A percentile compares a stretch with the other conserved stretches of the same genome.
Conservation (phyloP, 2,797 vertebrate genomes). For the Darevskia nairensis region DNA sequence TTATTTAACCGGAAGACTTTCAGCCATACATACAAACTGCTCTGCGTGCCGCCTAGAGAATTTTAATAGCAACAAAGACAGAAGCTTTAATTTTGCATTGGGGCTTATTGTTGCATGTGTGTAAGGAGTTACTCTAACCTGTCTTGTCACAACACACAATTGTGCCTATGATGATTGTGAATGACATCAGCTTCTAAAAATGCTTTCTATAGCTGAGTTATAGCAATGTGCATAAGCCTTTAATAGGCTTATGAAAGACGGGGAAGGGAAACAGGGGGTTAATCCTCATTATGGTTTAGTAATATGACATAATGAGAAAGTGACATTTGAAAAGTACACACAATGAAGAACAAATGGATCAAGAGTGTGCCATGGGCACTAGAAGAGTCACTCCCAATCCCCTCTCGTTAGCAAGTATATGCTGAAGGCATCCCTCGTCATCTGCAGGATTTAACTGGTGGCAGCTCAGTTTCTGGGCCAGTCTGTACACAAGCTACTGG, state of each 20-base stretch:
- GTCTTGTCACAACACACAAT: constrained; percentile 7
- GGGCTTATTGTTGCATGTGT: constrained; percentile 19
- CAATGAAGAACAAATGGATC: constrained; percentile 44
- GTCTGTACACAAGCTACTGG: background rate
- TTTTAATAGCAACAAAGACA: constrained; percentile 39
- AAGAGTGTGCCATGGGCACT: background rate
- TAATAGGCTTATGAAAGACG: constrained; percentile 66
- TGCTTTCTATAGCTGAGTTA: constrained; percentile 59
- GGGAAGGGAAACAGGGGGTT: constrained; percentile 39
- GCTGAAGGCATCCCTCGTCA: background rate
- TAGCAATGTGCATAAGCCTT: constrained; percentile 61
- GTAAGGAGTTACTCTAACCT: constrained; percentile 23
- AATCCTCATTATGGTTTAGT: constrained; percentile 63
- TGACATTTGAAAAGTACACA: constrained; percentile 64
- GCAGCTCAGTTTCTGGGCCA: background rate
- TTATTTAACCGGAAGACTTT: constrained; percentile 52
- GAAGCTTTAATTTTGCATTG: constrained; percentile 32
- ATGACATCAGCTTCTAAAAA: constrained; percentile 63
- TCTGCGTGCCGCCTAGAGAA: background rate
- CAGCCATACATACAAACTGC: background rate
- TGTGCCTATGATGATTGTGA: constrained; percentile 26
- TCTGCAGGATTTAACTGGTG: background rate
- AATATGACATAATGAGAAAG: constrained; percentile 72
- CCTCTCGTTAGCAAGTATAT: background rate
- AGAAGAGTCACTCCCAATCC: background rate